Evolutionary conservation across 2,797 vertebrate genomes (phyloP).

Genomic region (Balearica regulorum): DNA sequence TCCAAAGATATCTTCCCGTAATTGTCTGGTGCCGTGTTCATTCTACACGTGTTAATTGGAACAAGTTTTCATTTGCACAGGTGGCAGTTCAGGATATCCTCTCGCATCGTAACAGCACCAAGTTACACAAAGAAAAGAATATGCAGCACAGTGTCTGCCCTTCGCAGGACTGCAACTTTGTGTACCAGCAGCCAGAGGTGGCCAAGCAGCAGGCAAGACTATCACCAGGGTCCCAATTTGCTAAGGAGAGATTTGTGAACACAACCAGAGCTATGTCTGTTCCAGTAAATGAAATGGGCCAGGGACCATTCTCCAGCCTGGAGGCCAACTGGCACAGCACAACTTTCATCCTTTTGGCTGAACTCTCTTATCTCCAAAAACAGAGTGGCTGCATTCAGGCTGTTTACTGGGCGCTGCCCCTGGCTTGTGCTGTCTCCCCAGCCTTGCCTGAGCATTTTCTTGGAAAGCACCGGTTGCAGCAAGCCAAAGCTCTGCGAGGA

Average conservation of each 20-base stretch:
- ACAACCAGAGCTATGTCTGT: not conserved
- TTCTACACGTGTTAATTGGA: slow-evolving; percentile 28
- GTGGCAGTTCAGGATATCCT: not conserved
- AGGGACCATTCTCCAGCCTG: not conserved
- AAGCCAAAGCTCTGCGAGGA: not conserved
- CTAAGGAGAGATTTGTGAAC: slow-evolving; percentile 3
- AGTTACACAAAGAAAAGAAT: not conserved
- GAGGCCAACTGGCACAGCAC: not conserved
- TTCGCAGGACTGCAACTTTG: not conserved
- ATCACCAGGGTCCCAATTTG: not conserved
- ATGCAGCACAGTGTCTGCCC: not conserved
- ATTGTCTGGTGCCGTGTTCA: slow-evolving; percentile 35
- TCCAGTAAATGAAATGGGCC: not conserved
- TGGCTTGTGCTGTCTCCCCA: not conserved
- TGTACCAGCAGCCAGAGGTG: not conserved
- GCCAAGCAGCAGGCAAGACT: not conserved
- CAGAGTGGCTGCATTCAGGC: not conserved
- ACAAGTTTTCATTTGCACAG: slow-evolving; percentile 52
- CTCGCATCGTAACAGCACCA: not conserved
- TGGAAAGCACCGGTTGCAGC: not conserved
- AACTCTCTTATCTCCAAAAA: not conserved
- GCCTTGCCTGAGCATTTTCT: not conserved
- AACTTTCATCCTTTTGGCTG: not conserved
- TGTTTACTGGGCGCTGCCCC: not conserved
- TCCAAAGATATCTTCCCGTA: slow-evolving; percentile 28